Conservation (phyloP, 2,797 vertebrate genomes). For the Squalus acanthias region DNA sequence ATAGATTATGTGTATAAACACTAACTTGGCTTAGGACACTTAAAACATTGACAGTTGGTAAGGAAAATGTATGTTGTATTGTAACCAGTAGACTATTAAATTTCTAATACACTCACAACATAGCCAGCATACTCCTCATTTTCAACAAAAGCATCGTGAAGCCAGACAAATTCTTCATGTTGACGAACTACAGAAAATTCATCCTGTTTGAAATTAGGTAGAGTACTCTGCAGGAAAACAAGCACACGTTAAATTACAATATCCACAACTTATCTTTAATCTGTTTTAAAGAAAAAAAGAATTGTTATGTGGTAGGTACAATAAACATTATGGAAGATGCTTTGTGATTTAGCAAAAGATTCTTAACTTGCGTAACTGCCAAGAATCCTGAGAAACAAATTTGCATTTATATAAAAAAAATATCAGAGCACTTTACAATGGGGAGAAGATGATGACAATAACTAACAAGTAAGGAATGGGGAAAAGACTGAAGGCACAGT, state of each 20-base stretch:
- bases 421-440: not conserved
- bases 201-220: constrained; percentile 95
- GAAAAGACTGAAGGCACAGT: not conserved
- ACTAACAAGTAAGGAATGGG: not conserved
- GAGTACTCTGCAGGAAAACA: constrained; percentile 73
- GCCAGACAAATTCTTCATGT: constrained; percentile 98
- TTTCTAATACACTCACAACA: constrained; percentile 78
- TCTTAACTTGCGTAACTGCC: not conserved
- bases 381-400: not conserved
- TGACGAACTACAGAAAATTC: constrained; percentile 97
- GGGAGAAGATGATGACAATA: not conserved
- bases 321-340: not conserved
- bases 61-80: not conserved
- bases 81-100: constrained; percentile 36
- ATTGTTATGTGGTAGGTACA: not conserved
- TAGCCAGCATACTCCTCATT: constrained; percentile 97
- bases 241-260: not conserved
- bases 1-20: not conserved
- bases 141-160: constrained; percentile 95
- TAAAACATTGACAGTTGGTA: not conserved
- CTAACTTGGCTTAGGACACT: not conserved
- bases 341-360: not conserved
- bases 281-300: not conserved
- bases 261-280: not conserved
- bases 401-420: not conserved